A percentile compares a stretch with the other conserved stretches of the same genome.
These are phyloP conservation scores for Melanostoma mellinum DNA, from an alignment of 2,888 invertebrate genomes.

Conservation along the genomic window DNA sequence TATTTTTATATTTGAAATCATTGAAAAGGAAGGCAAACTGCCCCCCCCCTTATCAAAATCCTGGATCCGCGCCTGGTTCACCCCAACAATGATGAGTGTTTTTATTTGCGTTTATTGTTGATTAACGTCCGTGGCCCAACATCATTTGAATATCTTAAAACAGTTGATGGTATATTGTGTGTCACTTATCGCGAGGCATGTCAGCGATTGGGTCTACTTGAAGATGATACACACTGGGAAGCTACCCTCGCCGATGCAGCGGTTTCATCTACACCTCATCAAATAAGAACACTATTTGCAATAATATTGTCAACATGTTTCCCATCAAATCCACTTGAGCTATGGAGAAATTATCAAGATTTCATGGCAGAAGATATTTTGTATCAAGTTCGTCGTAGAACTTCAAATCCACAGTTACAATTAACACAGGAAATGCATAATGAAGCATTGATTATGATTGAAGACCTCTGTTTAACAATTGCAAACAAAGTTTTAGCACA, in stretches of 20 bases:
- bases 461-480: slow-evolving; percentile 58
- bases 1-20: too few relatives aligned
- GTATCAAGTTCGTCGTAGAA: slow-evolving; percentile 54
- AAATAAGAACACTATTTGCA: slow-evolving; percentile 73
- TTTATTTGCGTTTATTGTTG: too few relatives aligned
- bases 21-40: too few relatives aligned
- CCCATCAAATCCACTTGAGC: slow-evolving; percentile 61
- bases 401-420: slow-evolving; percentile 30
- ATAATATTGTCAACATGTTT: slow-evolving; percentile 72
- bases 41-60: too few relatives aligned
- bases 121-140: too few relatives aligned
- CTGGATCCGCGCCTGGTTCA: too few relatives aligned
- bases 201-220: not conserved
- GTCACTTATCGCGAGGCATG: too few relatives aligned
- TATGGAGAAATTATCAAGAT: slow-evolving; percentile 68
- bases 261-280: slow-evolving; percentile 42
- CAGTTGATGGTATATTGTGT: too few relatives aligned
- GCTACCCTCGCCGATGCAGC: slow-evolving; percentile 67
- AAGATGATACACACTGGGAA: slow-evolving; percentile 67
- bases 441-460: slow-evolving; percentile 64
- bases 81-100: too few relatives aligned
- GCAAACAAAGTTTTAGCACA: slow-evolving; percentile 59
- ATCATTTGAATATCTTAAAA: too few relatives aligned
- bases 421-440: slow-evolving; percentile 56
- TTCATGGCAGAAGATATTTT: slow-evolving; percentile 68